Evolutionary conservation across 2,888 invertebrate genomes (phyloP).

Genomic region (Saturnia pavonia): DNA sequence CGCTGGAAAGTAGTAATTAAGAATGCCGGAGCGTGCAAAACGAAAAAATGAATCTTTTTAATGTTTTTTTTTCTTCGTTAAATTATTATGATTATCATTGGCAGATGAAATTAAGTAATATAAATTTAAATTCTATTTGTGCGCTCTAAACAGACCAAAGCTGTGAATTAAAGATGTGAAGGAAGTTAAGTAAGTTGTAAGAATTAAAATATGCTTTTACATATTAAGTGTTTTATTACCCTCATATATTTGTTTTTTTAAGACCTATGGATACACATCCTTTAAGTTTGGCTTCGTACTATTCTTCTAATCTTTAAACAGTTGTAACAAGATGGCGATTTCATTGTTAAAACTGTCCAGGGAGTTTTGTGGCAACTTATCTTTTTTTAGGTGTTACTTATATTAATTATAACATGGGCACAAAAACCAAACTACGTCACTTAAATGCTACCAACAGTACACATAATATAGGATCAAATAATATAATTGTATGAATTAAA

Average conservation of each 20-base stretch:
- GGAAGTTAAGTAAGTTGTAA: conserved; percentile 56
- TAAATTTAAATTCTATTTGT: conserved; percentile 26
- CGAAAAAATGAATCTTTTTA: neutral
- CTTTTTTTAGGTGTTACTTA: too few species aligned
- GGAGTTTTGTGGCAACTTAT: neutral
- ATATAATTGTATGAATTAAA: too few species aligned
- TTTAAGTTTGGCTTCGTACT: too few species aligned
- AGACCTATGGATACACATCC: too few species aligned
- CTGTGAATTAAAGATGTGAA: conserved; percentile 72
- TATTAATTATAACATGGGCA: too few species aligned
- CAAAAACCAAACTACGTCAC: too few species aligned
- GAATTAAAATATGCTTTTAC: conserved; percentile 62
- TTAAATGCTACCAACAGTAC: too few species aligned
- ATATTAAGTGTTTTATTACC: conserved; percentile 35
- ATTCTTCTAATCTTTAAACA: too few species aligned
- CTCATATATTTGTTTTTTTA: neutral
- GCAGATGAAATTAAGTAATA: neutral
- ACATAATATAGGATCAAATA: too few species aligned
- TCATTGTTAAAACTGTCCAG: neutral
- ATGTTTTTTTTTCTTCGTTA: conserved; percentile 32
- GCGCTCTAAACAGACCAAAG: conserved; percentile 78
- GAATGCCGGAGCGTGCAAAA: conserved; percentile 54
- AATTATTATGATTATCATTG: conserved; percentile 5
- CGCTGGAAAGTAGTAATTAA: conserved; percentile 48
- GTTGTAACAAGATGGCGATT: neutral